Evolutionary conservation across 2,888 invertebrate genomes (phyloP).

Genomic region (Tipula vernalis): DNA sequence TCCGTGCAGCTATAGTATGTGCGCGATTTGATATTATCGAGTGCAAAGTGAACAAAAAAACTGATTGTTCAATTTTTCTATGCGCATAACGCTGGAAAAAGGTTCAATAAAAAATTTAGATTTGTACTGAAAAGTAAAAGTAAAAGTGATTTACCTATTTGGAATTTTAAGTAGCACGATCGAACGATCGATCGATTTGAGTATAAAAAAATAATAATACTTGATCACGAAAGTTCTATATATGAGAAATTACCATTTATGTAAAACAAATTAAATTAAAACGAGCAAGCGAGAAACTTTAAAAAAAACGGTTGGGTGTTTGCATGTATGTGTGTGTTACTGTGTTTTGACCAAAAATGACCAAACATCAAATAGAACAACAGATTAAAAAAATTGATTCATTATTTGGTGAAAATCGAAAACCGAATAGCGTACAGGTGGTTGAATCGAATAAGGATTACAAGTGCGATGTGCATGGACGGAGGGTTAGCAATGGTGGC

Average conservation of each 20-base stretch:
- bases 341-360: constrained; percentile 11
- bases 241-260: background rate
- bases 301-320: background rate
- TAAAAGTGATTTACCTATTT: background rate
- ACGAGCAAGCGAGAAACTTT: background rate
- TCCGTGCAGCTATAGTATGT: background rate
- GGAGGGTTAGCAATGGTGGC: background rate
- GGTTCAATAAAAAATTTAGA: background rate
- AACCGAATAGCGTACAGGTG: constrained; percentile 28
- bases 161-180: background rate
- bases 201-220: background rate
- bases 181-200: background rate
- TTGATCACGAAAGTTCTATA: background rate
- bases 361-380: constrained; percentile 13
- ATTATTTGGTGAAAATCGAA: constrained; percentile 15
- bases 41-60: background rate
- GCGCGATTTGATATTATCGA: background rate
- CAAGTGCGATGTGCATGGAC: constrained; percentile 60
- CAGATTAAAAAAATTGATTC: constrained; percentile 18
- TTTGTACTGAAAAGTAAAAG: background rate
- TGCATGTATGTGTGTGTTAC: background rate
- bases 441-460: constrained; percentile 46
- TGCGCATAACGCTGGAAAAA: background rate
- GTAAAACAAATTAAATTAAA: background rate
- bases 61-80: background rate